These are phyloP conservation scores for Athrips mouffetella DNA, from an alignment of 2,888 invertebrate species.

Conservation along the genomic window DNA sequence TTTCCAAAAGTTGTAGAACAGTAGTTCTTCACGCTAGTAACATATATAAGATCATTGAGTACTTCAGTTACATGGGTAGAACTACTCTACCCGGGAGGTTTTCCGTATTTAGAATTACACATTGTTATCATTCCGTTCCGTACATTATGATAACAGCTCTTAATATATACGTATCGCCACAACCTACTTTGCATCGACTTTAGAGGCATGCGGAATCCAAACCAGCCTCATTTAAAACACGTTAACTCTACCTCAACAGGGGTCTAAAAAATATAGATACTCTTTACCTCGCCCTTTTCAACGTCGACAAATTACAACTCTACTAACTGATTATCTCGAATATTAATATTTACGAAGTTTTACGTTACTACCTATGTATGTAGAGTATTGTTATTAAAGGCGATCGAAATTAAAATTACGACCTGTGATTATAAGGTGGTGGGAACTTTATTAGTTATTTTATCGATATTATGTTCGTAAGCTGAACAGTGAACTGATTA, in stretches of 20 bases:
- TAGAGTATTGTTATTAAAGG: neutral
- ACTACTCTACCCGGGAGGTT: too few species aligned
- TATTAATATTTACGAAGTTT: too few species aligned
- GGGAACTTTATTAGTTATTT: neutral
- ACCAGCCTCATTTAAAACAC: constrained; percentile 34
- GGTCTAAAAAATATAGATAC: constrained; percentile 6
- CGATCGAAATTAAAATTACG: neutral
- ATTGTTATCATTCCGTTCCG: too few species aligned
- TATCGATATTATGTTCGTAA: too few species aligned
- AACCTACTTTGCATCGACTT: constrained; percentile 28
- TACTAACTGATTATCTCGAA: too few species aligned
- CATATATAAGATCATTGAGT: too few species aligned
- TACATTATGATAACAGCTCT: constrained; percentile 38
- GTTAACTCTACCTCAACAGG: constrained; percentile 14
- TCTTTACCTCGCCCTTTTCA: constrained; percentile 1
- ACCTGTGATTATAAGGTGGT: neutral
- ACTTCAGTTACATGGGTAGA: too few species aligned
- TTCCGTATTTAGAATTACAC: too few species aligned
- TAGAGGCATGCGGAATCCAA: constrained; percentile 59
- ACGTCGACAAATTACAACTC: constrained; percentile 7
- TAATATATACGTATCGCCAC: constrained; percentile 52
- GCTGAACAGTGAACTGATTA: neutral
- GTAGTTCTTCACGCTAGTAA: too few species aligned
- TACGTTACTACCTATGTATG: too few species aligned
- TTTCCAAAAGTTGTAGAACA: too few species aligned